Evolutionary conservation across 1,140 invertebrate genomes (phyloP).

Genomic region (Schlechtendalia chinensis): DNA sequence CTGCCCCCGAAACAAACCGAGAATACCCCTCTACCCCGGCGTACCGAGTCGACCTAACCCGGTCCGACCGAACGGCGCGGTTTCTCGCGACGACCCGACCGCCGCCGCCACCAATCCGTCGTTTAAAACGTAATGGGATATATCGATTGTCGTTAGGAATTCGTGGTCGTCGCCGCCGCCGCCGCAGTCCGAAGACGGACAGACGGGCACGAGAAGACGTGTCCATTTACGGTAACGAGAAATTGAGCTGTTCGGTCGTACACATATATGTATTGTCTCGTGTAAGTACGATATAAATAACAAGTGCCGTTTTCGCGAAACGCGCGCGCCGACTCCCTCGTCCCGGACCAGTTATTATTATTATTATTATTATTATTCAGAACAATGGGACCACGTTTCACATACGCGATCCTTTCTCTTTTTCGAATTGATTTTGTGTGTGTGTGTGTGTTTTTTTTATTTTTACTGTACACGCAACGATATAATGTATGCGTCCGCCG

Average conservation of each 20-base stretch:
- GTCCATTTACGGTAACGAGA: constrained; percentile 39
- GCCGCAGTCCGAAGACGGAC: not conserved
- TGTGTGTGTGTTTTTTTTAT: not conserved
- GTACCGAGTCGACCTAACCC: too few species aligned
- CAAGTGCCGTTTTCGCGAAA: constrained; percentile 35
- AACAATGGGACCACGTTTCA: constrained; percentile 42
- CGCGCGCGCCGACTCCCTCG: not conserved
- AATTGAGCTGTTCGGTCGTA: constrained; percentile 30
- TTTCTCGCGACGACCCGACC: constrained; percentile 5
- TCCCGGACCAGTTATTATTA: not conserved
- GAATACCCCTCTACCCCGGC: too few species aligned
- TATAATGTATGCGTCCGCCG: not conserved
- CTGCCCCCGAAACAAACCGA: too few species aligned
- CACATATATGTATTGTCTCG: not conserved
- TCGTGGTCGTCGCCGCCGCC: not conserved
- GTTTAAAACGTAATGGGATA: constrained; percentile 9
- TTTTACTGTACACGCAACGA: too few species aligned
- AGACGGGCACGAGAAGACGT: not conserved
- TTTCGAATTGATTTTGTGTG: constrained; percentile 15
- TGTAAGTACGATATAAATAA: not conserved
- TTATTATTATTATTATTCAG: constrained; percentile 17
- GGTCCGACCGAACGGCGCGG: too few species aligned
- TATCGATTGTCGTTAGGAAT: constrained; percentile 40
- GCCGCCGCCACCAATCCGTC: constrained; percentile 34
- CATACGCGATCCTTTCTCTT: constrained; percentile 35